phyloP scores from a whole-genome alignment of 2,797 vertebrate genomes.

The Cossypha caffra region DNA sequence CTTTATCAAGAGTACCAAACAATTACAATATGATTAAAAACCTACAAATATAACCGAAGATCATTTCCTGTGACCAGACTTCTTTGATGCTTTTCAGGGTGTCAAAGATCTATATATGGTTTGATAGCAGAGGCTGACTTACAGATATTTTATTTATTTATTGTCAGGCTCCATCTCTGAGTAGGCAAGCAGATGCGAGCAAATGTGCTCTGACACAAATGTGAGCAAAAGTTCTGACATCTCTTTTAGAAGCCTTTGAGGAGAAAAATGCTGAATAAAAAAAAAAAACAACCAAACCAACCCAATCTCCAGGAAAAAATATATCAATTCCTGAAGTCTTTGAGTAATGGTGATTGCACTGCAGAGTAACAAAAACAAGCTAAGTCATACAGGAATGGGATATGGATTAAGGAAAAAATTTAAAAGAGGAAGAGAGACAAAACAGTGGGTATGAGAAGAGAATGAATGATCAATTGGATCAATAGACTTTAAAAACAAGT shows the following conservation, averaged over 20 bases:
- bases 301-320: background rate
- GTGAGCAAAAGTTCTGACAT: background rate
- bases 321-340: accelerated
- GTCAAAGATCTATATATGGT: background rate
- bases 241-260: background rate
- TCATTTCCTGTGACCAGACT: background rate
- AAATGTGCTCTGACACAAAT: background rate
- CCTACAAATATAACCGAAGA: background rate
- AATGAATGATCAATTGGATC: background rate
- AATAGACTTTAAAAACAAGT: background rate
- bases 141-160: background rate
- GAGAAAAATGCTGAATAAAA: background rate
- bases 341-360: background rate
- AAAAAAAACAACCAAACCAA: no score
- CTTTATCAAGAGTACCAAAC: background rate
- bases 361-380: background rate
- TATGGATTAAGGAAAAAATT: background rate
- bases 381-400: background rate
- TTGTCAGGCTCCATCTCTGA: background rate
- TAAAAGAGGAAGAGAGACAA: background rate
- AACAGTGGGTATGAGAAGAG: background rate
- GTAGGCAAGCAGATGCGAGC: background rate
- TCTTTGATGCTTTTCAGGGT: background rate
- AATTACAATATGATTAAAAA: background rate
- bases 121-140: background rate